phyloP scores from a whole-genome alignment of 2,888 invertebrate species.

The Xestia xanthographa region DNA sequence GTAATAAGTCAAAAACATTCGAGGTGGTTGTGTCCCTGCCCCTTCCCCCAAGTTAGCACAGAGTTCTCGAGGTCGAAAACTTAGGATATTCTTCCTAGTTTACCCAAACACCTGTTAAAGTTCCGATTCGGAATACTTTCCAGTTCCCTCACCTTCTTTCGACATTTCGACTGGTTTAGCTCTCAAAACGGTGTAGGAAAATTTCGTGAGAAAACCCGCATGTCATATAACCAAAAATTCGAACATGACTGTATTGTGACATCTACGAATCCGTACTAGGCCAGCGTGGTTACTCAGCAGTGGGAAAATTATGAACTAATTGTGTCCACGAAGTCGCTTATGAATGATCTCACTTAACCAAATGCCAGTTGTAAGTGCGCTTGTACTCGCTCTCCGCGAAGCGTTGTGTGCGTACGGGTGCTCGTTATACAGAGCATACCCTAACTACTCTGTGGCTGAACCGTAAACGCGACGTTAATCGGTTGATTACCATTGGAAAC shows the following conservation, averaged over 20 bases:
- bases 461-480: slow-evolving; percentile 7
- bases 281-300: background rate
- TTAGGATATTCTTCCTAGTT: no score
- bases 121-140: no score
- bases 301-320: background rate
- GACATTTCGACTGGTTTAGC: no score
- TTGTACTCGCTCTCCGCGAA: background rate
- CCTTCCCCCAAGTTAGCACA: no score
- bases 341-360: background rate
- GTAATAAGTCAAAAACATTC: no score
- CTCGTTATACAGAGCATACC: background rate
- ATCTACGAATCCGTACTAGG: background rate
- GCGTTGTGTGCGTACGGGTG: background rate
- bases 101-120: background rate
- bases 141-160: no score
- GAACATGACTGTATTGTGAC: background rate
- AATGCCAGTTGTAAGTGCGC: background rate
- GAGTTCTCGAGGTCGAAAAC: no score
- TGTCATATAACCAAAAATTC: background rate
- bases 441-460: background rate
- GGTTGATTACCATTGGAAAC: slow-evolving; percentile 43
- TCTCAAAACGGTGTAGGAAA: background rate
- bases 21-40: no score
- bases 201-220: background rate
- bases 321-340: background rate